phyloP scores from a whole-genome alignment of 2,113 vertebrate species.

The Petrocephalus zakoni region DNA sequence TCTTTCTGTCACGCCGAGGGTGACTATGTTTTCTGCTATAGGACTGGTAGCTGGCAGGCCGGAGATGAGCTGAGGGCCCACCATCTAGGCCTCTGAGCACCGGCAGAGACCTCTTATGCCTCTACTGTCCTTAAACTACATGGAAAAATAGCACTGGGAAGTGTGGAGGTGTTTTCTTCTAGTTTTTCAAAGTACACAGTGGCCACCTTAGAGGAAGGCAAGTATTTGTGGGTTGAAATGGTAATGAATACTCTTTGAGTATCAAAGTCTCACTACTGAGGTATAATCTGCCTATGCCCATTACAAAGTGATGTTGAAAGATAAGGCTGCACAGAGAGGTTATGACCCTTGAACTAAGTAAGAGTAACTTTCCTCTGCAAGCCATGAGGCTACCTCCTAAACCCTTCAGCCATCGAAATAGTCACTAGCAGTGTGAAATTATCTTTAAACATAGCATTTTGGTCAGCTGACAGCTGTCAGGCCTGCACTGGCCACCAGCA shows the following conservation, averaged over 20 bases:
- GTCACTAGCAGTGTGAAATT: neutral
- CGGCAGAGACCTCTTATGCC: no score
- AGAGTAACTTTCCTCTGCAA: neutral
- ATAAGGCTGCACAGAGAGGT: neutral
- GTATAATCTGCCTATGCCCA: neutral
- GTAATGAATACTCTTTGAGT: constrained; percentile 8
- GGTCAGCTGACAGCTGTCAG: neutral
- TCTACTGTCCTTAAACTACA: neutral
- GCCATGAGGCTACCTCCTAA: neutral
- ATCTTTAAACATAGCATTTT: neutral
- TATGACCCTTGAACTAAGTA: neutral
- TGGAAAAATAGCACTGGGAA: neutral
- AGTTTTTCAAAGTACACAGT: neutral
- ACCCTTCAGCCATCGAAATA: neutral
- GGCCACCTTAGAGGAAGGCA: neutral
- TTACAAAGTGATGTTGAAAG: neutral
- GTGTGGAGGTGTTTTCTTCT: neutral
- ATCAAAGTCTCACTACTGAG: neutral
- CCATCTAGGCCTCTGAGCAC: neutral
- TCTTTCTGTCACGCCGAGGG: neutral
- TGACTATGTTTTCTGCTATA: neutral
- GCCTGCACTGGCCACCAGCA: neutral
- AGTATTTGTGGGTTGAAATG: neutral
- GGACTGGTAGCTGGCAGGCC: neutral
- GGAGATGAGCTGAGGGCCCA: neutral